Conservation (phyloP, 1,140 invertebrate species). For the Atta texana region DNA sequence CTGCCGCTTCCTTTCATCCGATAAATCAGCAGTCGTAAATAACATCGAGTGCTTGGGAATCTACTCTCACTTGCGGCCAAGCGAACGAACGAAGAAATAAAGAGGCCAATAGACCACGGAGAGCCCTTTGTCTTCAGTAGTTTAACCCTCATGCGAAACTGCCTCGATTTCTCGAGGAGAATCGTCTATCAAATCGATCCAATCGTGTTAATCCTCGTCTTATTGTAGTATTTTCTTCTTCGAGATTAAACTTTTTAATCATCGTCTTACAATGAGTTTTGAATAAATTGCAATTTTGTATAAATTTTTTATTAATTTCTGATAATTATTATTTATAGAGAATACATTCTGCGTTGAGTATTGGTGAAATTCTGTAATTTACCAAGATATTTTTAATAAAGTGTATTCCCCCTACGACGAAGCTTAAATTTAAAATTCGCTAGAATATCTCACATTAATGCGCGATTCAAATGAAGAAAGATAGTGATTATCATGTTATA, state of each 20-base stretch:
- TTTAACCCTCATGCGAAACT: constrained; percentile 76
- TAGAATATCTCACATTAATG: not conserved
- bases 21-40: constrained; percentile 86
- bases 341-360: not conserved
- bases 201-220: constrained; percentile 67
- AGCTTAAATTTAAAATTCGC: not conserved
- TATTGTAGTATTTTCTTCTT: constrained; percentile 28
- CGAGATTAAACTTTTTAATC: not conserved
- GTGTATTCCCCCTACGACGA: not conserved
- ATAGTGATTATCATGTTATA: not conserved
- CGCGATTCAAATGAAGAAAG: constrained; percentile 11
- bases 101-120: constrained; percentile 81
- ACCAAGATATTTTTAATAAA: not conserved
- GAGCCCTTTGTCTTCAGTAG: constrained; percentile 79
- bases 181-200: constrained; percentile 79
- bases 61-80: constrained; percentile 68
- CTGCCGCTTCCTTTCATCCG: constrained; percentile 83
- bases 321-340: not conserved
- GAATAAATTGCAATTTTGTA: not conserved
- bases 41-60: constrained; percentile 82
- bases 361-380: not conserved
- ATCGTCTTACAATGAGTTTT: not conserved
- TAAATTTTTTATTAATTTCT: not conserved
- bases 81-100: constrained; percentile 80
- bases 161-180: constrained; percentile 22